These are phyloP conservation scores for Clarias macrocephalus DNA, from an alignment of 2,113 vertebrate genomes.

Conservation along the genomic window DNA sequence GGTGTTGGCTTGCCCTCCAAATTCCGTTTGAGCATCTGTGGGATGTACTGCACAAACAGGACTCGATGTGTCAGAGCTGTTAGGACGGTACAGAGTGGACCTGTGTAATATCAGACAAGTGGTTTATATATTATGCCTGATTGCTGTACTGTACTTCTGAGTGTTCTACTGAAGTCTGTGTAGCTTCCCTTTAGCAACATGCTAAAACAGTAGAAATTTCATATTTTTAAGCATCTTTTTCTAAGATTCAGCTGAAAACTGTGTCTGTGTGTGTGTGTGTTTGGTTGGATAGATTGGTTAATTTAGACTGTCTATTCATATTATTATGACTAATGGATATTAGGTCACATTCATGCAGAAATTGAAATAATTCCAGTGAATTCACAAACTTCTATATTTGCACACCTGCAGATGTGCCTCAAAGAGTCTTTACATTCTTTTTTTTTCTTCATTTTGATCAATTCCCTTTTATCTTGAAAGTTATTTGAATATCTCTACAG, in stretches of 20 bases:
- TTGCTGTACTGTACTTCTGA: no score
- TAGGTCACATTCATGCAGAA: conserved; percentile 10
- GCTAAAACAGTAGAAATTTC: neutral
- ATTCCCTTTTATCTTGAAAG: conserved; percentile 56
- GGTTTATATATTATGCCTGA: no score
- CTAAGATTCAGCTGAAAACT: neutral
- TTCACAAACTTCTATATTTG: conserved; percentile 9
- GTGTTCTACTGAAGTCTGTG: no score
- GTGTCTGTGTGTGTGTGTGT: neutral
- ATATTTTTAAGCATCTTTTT: neutral
- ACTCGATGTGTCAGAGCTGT: no score
- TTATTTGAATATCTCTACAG: conserved; percentile 55
- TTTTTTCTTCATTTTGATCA: conserved; percentile 51
- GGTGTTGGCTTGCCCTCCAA: no score
- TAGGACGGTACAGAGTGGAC: no score
- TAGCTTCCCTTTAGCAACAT: neutral
- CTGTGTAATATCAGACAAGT: no score
- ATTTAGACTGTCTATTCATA: conserved; percentile 19
- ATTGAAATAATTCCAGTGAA: conserved; percentile 14
- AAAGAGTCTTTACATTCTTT: conserved; percentile 35
- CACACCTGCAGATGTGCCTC: conserved; percentile 41
- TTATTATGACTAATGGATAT: conserved; percentile 16
- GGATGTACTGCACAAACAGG: no score
- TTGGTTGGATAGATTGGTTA: neutral
- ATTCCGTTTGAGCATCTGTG: no score